Evolutionary conservation across 1,140 invertebrate species (phyloP).

Genomic region (Drosophila pseudoananassae): DNA sequence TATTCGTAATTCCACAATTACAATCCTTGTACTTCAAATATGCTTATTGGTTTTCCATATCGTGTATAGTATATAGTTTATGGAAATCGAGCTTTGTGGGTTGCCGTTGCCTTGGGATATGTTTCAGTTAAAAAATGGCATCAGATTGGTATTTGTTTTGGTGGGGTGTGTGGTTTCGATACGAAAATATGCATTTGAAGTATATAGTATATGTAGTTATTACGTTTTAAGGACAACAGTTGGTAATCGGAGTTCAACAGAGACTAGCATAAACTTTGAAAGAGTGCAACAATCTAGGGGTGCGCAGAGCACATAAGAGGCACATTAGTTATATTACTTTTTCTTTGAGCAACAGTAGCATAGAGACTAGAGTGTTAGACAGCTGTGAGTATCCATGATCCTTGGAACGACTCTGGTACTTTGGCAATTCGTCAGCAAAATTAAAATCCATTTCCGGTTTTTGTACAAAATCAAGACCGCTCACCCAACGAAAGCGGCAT

Average conservation of each 20-base stretch:
- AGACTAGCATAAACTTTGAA: conserved; percentile 69
- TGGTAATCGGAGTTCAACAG: conserved; percentile 34
- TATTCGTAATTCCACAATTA: conserved; percentile 16
- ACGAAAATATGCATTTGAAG: conserved; percentile 40
- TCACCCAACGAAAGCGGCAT: background rate
- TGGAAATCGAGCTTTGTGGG: conserved; percentile 44
- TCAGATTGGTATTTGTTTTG: conserved; percentile 31
- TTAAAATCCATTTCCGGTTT: conserved; percentile 10
- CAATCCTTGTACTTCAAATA: conserved; percentile 62
- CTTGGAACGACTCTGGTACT: conserved; percentile 22
- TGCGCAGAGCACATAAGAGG: conserved; percentile 63
- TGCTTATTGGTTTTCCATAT: conserved; percentile 11
- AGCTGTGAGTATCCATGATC: conserved; percentile 43
- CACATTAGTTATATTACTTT: conserved; percentile 56
- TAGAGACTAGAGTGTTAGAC: conserved; percentile 53
- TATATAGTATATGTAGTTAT: conserved; percentile 6
- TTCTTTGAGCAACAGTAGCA: conserved; percentile 53
- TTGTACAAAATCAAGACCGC: conserved; percentile 23
- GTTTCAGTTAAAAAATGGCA: conserved; percentile 56
- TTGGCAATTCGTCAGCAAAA: conserved; percentile 38
- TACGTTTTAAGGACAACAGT: conserved; percentile 5
- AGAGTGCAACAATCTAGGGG: conserved; percentile 66
- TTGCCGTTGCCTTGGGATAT: conserved; percentile 64
- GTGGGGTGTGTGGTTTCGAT: conserved; percentile 54
- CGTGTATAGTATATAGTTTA: conserved; percentile 12